Base-by-base conservation (phyloP, 2,888 invertebrate species). In the Neoaliturus tenellus region DNA sequence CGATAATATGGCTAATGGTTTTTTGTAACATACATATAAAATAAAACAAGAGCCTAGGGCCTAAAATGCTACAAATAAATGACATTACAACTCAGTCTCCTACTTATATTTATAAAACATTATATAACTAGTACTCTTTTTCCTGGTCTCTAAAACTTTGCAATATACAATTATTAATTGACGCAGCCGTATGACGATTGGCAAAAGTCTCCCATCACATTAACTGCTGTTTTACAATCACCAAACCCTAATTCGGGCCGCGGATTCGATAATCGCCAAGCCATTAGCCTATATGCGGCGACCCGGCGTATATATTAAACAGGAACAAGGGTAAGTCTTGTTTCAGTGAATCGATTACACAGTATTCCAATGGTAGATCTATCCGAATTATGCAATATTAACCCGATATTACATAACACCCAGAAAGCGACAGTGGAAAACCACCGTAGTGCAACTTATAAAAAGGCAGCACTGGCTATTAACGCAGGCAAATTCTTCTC, bases 201-300 rank as follows among this genome's bases (percentile, higher is more conserved):
- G 2, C 55, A 55, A 55, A 55, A 23, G 20, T 55, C 8, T 55
- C 20, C 55, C 20, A 55, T 55, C 44, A 14, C 6, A 44, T 44
- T 44, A 44, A 44, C 44, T 12, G 8, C 55, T 62, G 31, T 62
- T 62, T 62, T 14, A 62, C 62, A 62, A 62, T 12, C 55, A 55
- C 62, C 31, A 12, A 28, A 31, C 17, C 28, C 62, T 62, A 62
- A 62, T 62, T 62, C 17, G 31, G 62, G 62, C 62, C 28, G 62
- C 62, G 25, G 25, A 62, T 62, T 31, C 62, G 62, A 62, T 62
- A 62, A 62, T 62, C 62, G 62, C 28, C 62, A 62, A 62, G 28
- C 62, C 28, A 62, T 62, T 62, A 62, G 62, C 62, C 62, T 62
- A 62, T 62, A 62, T 62, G 62, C 31, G 25, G 28, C 62, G 62